Conservation (phyloP, 2,113 vertebrate genomes). For the Platysternon megacephalum region DNA sequence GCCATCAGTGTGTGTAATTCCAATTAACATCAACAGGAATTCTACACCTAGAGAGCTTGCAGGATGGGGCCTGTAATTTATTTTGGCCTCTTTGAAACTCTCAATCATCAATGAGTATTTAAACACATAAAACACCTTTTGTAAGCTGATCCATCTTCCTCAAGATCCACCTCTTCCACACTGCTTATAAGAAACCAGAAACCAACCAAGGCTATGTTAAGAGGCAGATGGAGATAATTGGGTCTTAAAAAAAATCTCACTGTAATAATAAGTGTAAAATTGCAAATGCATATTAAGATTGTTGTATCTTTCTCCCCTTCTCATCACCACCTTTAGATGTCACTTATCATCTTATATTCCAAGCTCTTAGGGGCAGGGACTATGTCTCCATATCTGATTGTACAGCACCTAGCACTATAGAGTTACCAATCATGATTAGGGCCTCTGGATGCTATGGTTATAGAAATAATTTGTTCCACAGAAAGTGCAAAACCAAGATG, state of each 20-base stretch:
- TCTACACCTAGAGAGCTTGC: not conserved
- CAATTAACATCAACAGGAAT: not conserved
- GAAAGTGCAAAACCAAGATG: not conserved
- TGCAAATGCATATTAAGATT: not conserved
- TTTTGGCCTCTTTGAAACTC: not conserved
- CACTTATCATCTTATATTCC: not conserved
- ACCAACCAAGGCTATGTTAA: not conserved
- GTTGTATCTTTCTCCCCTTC: accelerated
- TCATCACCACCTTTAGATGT: not conserved
- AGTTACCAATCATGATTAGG: not conserved
- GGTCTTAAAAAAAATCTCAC: not conserved
- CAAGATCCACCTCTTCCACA: not conserved
- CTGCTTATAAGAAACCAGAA: not conserved
- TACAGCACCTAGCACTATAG: not conserved
- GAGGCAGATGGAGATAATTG: not conserved
- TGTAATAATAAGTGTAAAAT: not conserved
- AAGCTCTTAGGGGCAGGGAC: not conserved
- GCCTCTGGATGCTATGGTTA: not conserved
- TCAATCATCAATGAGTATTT: not conserved
- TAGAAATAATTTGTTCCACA: not conserved
- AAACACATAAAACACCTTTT: not conserved
- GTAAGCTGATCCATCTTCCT: not conserved
- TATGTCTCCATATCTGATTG: not conserved
- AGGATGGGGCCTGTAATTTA: not conserved
- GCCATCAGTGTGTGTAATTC: not conserved